A percentile compares a stretch with the other conserved stretches of the same genome.
Evolutionary conservation across 2,113 vertebrate species (phyloP).

Genomic region (Oncorhynchus clarkii): DNA sequence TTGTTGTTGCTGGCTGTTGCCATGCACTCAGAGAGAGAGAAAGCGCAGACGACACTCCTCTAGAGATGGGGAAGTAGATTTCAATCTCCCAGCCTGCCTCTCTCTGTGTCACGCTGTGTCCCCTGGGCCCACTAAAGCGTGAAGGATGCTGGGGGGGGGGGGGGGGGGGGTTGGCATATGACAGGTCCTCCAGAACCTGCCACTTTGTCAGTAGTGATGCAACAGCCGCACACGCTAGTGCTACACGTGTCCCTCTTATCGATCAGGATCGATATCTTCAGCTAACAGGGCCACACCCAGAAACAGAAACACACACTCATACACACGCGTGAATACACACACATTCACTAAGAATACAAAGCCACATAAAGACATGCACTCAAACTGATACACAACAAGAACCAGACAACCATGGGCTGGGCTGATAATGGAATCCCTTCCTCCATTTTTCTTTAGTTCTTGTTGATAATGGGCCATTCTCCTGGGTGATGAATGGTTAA

Average conservation of each 20-base stretch:
- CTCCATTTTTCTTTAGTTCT: slow-evolving; percentile 44
- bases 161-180: slow-evolving; percentile 23
- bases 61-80: slow-evolving; percentile 12
- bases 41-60: not conserved
- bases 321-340: not conserved
- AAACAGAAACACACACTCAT: not conserved
- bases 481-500: slow-evolving; percentile 38
- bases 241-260: not conserved
- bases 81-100: slow-evolving; percentile 31
- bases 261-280: not conserved
- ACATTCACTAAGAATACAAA: not conserved
- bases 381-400: slow-evolving; percentile 7
- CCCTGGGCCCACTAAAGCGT: slow-evolving; percentile 53
- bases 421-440: slow-evolving; percentile 23
- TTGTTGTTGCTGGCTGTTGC: slow-evolving; percentile 4
- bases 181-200: slow-evolving; percentile 37
- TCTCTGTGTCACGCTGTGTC: slow-evolving; percentile 25
- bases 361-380: not conserved
- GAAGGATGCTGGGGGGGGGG: slow-evolving; percentile 41
- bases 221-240: slow-evolving; percentile 24
- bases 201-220: slow-evolving; percentile 48
- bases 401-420: slow-evolving; percentile 22
- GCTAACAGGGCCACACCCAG: slow-evolving; percentile 4
- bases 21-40: slow-evolving; percentile 6
- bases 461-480: slow-evolving; percentile 4